Evolutionary conservation across 1,140 invertebrate species (phyloP), one percentile per base, ranked within the genome.

Genomic region (Mizuhopecten yessoensis): DNA sequence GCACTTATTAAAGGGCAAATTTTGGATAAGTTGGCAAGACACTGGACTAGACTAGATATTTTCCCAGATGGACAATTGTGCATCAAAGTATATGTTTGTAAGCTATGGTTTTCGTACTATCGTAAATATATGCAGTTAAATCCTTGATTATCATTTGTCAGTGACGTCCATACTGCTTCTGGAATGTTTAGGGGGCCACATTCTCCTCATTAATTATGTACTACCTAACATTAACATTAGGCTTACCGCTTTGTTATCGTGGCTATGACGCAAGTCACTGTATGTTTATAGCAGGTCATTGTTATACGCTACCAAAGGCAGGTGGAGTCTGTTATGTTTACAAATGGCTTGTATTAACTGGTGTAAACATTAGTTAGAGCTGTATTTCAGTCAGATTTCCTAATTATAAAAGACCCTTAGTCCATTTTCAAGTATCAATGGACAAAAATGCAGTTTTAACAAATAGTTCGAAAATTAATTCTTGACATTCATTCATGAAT

Each of bases 161-260:
- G 57, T 75, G 57, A 75, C 57, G n/a, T 75, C 23, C 11, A 29
- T 75, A 75, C 57, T 75, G n/a, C 23, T 29, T 29, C 9, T 75
- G 57, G 57, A 75, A 75, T 75, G n/a, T 75, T 20, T n/a, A 75
- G 5, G 5, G 5, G 23, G 57, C 57, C 57, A 29, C n/a, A 75
- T 23, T n/a, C 57, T n/a, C 0, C 5, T 23, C 57, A 75, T 75
- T 75, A 29, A 75, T 29, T 75, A 39, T 39, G n/a, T n/a, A 7
- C 29, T 75, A 75, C 29, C 57, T n/a, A 75, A 75, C n/a, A 75
- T 75, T 75, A 75, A n/a, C 57, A 75, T 75, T 75, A 29, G n/a
- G 57, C 29, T 75, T 75, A 75, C n/a, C 57, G 29, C 29, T 75
- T 75, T 75, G 23, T n/a, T 75, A 75, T 75, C 57, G 11, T 29